A percentile compares a stretch with the other conserved stretches of the same genome.
phyloP scores from a whole-genome alignment of 92 coral and sea anemone species.

The Ricordea florida region DNA sequence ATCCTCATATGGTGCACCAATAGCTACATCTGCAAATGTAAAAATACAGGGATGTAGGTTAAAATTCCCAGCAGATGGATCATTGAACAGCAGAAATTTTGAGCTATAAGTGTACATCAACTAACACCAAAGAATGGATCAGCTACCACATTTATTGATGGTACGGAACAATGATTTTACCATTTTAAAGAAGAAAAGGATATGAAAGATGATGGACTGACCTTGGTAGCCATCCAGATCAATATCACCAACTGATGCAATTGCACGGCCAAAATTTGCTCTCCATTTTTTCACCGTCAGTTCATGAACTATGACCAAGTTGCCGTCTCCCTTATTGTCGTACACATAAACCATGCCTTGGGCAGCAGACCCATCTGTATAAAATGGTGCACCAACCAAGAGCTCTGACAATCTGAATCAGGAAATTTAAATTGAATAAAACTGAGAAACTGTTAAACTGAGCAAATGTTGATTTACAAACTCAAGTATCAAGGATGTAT shows the following conservation, averaged over 20 bases:
- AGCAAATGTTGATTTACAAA: too few relatives aligned
- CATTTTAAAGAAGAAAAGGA: neutral
- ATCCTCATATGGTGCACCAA: conserved; percentile 93
- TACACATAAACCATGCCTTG: conserved; percentile 85
- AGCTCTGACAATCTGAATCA: conserved; percentile 51
- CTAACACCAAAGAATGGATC: too few relatives aligned
- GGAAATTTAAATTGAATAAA: too few relatives aligned
- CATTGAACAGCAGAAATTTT: too few relatives aligned
- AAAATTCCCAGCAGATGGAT: too few relatives aligned
- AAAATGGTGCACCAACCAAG: conserved; percentile 84
- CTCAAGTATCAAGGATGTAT: too few relatives aligned
- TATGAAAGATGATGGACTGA: neutral
- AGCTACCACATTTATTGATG: too few relatives aligned
- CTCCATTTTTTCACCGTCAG: conserved; percentile 35
- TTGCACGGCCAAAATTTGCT: conserved; percentile 87
- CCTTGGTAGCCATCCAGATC: conserved; percentile 89
- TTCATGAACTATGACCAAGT: conserved; percentile 4
- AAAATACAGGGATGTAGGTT: too few relatives aligned
- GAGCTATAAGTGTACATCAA: too few relatives aligned
- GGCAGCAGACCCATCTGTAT: conserved; percentile 58
- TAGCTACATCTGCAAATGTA: conserved; percentile 65
- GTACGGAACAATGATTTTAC: neutral
- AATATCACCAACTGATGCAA: conserved; percentile 82
- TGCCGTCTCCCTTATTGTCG: conserved; percentile 66
- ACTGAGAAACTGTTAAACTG: too few relatives aligned